phyloP scores from a whole-genome alignment of 2,113 vertebrate genomes.

The Campylomormyrus tamandua region DNA sequence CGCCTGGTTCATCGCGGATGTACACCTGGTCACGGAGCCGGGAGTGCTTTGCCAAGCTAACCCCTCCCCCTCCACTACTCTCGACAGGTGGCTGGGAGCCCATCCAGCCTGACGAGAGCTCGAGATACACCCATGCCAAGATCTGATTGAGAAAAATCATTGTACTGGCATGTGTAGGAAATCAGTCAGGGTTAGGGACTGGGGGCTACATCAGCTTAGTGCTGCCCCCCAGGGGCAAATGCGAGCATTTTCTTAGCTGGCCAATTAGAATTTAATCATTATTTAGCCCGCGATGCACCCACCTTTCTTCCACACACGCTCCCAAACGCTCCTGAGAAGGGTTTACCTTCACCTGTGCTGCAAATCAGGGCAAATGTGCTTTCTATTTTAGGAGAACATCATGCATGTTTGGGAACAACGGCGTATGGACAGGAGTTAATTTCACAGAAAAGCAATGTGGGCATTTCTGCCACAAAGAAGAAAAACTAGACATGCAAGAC shows the following conservation, averaged over 20 bases:
- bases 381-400: not conserved
- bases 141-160: slow-evolving; percentile 4
- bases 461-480: not conserved
- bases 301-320: not conserved
- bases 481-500: not conserved
- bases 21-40: not conserved
- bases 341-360: not conserved
- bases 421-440: not conserved
- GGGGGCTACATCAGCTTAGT: not conserved
- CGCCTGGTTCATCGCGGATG: not conserved
- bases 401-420: not conserved
- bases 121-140: not conserved
- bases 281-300: not conserved
- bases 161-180: not conserved
- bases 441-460: not conserved
- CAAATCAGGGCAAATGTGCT: not conserved
- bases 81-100: not conserved
- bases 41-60: not conserved
- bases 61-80: not conserved
- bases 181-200: not conserved
- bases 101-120: not conserved
- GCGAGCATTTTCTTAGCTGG: not conserved
- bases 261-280: not conserved
- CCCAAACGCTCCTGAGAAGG: not conserved
- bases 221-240: not conserved